phyloP scores from a whole-genome alignment of 1,140 invertebrate species.

The Ganaspis sp. region DNA sequence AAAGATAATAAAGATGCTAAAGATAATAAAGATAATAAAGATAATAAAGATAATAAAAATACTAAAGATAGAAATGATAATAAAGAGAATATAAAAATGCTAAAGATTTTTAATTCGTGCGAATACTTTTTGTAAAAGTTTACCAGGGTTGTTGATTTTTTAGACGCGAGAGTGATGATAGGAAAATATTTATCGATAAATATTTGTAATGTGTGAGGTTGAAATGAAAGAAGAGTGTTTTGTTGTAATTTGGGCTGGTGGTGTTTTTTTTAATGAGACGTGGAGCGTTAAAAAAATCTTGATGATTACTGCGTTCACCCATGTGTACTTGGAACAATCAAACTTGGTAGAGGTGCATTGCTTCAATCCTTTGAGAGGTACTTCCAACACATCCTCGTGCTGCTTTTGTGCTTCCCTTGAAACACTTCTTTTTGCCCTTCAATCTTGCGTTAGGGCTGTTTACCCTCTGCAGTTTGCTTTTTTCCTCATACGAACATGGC shows the following conservation, averaged over 20 bases:
- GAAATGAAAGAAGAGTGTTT: no score
- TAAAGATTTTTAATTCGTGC: no score
- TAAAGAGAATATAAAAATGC: no score
- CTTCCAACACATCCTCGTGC: conserved; percentile 6
- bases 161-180: no score
- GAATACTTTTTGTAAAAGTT: no score
- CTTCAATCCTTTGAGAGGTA: conserved; percentile 14
- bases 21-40: no score
- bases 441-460: conserved; percentile 19
- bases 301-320: conserved; percentile 10
- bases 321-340: conserved; percentile 4
- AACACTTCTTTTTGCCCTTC: conserved; percentile 28
- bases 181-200: no score
- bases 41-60: no score
- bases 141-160: no score
- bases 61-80: no score
- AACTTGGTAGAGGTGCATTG: conserved; percentile 10
- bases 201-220: no score
- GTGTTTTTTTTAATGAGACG: not conserved
- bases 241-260: not conserved
- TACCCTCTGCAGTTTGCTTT: conserved; percentile 23
- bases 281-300: not conserved
- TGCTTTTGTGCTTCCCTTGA: conserved; percentile 18
- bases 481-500: conserved; percentile 12
- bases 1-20: no score